These are phyloP conservation scores for Callocephalon fimbriatum DNA, from an alignment of 2,113 vertebrate genomes.

Conservation along the genomic window DNA sequence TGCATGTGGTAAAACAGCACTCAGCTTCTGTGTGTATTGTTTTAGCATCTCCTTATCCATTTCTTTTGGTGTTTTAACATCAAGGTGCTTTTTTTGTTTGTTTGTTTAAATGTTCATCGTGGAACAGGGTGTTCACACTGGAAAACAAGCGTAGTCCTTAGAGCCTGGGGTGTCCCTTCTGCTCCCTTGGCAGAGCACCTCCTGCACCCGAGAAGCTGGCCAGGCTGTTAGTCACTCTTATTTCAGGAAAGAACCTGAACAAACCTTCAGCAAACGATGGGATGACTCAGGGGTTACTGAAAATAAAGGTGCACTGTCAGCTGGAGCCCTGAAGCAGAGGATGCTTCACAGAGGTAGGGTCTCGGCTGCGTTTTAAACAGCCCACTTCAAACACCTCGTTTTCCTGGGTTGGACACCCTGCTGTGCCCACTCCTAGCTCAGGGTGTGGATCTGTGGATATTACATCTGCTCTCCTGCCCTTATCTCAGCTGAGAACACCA, in stretches of 20 bases:
- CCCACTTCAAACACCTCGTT: rapidly evolving
- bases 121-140: background rate
- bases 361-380: background rate
- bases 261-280: background rate
- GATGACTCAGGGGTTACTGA: slow-evolving; percentile 1
- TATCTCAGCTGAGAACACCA: background rate
- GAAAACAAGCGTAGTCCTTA: background rate
- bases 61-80: background rate
- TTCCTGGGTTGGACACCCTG: background rate
- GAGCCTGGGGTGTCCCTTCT: background rate
- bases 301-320: background rate
- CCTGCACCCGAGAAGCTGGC: background rate
- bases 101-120: background rate
- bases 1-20: background rate
- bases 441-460: background rate
- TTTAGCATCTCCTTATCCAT: background rate
- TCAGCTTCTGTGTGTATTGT: background rate
- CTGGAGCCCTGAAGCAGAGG: background rate
- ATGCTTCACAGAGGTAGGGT: background rate
- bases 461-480: background rate
- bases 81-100: background rate
- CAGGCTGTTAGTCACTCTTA: background rate
- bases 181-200: background rate
- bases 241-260: background rate
- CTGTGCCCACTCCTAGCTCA: background rate